Conservation (phyloP, 2,113 vertebrate species). For the Climacteris rufus region DNA sequence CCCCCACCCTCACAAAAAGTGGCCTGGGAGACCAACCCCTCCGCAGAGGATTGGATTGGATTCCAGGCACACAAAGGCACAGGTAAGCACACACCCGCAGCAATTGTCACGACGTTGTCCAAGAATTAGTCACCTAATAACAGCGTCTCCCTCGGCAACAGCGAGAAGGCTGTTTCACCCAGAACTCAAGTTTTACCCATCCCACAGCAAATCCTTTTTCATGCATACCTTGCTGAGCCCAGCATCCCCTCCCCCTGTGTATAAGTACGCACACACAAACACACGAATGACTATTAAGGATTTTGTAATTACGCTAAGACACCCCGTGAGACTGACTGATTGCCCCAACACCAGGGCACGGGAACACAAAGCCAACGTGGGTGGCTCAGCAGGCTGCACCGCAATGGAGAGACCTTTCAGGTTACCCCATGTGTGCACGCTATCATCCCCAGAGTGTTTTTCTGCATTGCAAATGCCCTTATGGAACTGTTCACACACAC, state of each 20-base stretch:
- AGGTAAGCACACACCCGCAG: neutral
- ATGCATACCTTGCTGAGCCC: neutral
- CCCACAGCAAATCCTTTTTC: neutral
- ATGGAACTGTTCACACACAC: neutral
- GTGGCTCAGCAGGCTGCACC: neutral
- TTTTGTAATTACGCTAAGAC: neutral
- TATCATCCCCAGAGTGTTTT: accelerated
- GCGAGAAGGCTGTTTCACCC: neutral
- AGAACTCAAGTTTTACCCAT: neutral
- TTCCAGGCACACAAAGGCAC: neutral
- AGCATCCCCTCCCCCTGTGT: neutral
- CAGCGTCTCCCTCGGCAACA: neutral
- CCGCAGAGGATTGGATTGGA: too few relatives aligned
- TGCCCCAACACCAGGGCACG: neutral
- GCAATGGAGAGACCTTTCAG: neutral
- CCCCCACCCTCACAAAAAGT: neutral
- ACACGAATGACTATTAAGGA: neutral
- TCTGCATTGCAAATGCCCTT: neutral
- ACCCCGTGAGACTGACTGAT: neutral
- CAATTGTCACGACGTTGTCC: neutral
- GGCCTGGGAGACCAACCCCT: neutral
- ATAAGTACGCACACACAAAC: neutral
- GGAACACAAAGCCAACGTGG: neutral
- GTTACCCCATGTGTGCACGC: neutral
- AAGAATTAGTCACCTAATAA: neutral